Evolutionary conservation across 2,113 vertebrate genomes (phyloP), one percentile per base, ranked within the genome.

Genomic region (Albula goreensis): DNA sequence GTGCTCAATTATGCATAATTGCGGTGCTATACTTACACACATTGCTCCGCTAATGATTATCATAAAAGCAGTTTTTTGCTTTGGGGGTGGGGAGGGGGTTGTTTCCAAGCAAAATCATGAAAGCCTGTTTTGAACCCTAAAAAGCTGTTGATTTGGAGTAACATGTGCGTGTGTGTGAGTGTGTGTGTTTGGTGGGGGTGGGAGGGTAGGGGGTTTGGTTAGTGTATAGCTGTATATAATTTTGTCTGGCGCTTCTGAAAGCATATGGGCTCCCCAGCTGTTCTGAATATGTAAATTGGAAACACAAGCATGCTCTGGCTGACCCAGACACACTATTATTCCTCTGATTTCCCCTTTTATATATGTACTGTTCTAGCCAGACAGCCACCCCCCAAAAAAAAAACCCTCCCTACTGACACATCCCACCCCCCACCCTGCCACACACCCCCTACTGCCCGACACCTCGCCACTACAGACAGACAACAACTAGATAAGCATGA

Each of bases 211-310:
- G 82, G 79, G 85, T 74, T 63, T 85, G 85, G 88, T 41, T 41
- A 74, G 79, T 89, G 89, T 82, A 56, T 82, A 88, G 85, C 78
- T 66, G 87, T 80, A 87, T 90, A 89, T 92, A 93, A 92, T 90
- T 90, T 92, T 85, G 90, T 92, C 88, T 89, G 89, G 85, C 78
- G 88, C 89, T 89, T 91, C 89, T 89, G 70, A 87, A 94, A 94
- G 92, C 94, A 94, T 94, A 93, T 94, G 94, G 91, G 89, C 88
- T 89, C 66, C 91, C 88, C 93, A 94, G 92, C 94, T 95, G 92
- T 93, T 95, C 91, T 89, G 88, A 95, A 94, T 92, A 96, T 94
- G 92, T 91, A 95, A 94, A 96, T 90, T 15, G 77, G 4, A 83
- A 86, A 90, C 52, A 15, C 85, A 87, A 91, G 89, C 92, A 88